Evolutionary conservation across 2,797 vertebrate genomes (phyloP).

Genomic region (Xenops minutus): DNA sequence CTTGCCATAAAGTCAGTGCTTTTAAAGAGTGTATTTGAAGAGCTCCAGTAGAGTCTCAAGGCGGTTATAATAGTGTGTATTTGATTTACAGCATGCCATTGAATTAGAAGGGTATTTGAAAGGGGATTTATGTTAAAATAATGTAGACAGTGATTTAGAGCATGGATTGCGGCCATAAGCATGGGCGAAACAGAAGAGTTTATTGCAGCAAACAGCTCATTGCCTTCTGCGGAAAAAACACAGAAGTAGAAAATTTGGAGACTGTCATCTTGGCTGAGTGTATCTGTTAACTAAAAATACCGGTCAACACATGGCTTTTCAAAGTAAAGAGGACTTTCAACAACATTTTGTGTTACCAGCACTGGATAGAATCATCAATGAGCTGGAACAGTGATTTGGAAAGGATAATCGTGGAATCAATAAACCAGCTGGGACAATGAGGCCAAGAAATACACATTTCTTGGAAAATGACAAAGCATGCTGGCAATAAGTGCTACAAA

Average conservation of each 20-base stretch:
- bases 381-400: constrained; percentile 68
- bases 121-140: constrained; percentile 64
- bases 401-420: constrained; percentile 45
- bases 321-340: constrained; percentile 61
- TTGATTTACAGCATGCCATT: constrained; percentile 63
- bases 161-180: constrained; percentile 59
- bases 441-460: constrained; percentile 65
- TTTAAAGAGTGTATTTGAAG: constrained; percentile 41
- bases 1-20: constrained; percentile 46
- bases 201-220: constrained; percentile 64
- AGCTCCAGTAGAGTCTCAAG: constrained; percentile 56
- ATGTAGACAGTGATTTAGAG: constrained; percentile 70
- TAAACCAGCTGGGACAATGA: constrained; percentile 38
- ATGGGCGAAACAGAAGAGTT: constrained; percentile 66
- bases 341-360: constrained; percentile 19
- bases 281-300: constrained; percentile 60
- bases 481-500: constrained; percentile 48
- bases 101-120: constrained; percentile 64
- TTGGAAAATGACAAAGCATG: constrained; percentile 69
- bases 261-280: constrained; percentile 53
- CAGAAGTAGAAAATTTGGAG: constrained; percentile 54
- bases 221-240: constrained; percentile 47
- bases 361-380: constrained; percentile 44
- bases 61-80: constrained; percentile 40
- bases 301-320: constrained; percentile 60